Evolutionary conservation across 2,113 vertebrate genomes (phyloP).

Genomic region (Potamarius usumacintae): DNA sequence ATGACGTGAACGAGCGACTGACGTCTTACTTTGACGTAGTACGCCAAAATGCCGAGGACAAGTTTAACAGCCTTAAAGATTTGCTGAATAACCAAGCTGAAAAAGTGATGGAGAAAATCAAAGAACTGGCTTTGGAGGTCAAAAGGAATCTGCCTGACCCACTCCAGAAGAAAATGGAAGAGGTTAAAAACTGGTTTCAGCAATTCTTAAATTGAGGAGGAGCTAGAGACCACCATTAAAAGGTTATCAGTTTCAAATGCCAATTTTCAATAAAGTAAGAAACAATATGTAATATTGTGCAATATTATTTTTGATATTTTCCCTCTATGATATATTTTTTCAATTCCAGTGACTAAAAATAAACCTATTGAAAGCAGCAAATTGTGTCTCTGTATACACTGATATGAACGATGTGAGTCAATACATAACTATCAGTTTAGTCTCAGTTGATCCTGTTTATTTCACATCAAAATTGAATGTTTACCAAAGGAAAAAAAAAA

Average conservation of each 20-base stretch:
- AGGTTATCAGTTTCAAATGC: not conserved
- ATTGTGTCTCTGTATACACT: not conserved
- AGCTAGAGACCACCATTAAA: constrained; percentile 38
- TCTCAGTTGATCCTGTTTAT: no score
- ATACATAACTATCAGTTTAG: no score
- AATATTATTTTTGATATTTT: not conserved
- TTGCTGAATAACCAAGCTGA: constrained; percentile 65
- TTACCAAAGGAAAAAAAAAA: no score
- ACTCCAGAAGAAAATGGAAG: constrained; percentile 59
- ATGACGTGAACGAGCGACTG: constrained; percentile 53
- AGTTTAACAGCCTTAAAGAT: constrained; percentile 64
- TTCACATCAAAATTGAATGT: no score
- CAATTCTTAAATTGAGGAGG: constrained; percentile 42
- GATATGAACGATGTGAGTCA: no score
- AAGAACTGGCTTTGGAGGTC: constrained; percentile 51
- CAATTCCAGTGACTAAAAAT: not conserved
- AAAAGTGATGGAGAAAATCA: constrained; percentile 56
- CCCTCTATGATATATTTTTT: not conserved
- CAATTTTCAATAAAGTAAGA: not conserved
- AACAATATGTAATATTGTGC: not conserved
- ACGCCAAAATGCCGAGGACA: constrained; percentile 64
- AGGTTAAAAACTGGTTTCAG: constrained; percentile 65
- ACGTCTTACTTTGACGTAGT: constrained; percentile 66
- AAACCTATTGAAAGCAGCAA: not conserved
- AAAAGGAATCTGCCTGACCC: constrained; percentile 44